These are phyloP conservation scores for Drosophila stalkeri DNA, from an alignment of 2,888 invertebrate species.

Conservation along the genomic window DNA sequence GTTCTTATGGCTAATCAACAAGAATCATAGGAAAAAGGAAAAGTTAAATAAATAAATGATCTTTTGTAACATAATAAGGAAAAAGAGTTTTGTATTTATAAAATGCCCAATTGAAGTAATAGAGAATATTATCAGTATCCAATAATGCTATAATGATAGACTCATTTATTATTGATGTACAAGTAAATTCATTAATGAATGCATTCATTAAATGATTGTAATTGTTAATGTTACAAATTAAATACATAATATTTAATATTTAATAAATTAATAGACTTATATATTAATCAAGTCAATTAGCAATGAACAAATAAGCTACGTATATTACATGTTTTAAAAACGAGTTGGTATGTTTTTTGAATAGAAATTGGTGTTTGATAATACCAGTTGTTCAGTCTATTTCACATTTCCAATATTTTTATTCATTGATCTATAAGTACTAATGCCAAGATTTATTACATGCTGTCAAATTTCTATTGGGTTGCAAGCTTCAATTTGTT, in stretches of 20 bases:
- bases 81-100: too few relatives aligned
- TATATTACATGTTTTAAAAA: background rate
- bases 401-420: background rate
- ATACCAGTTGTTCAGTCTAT: too few relatives aligned
- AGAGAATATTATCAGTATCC: too few relatives aligned
- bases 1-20: background rate
- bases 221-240: too few relatives aligned
- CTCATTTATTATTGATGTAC: too few relatives aligned
- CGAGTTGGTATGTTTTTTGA: background rate
- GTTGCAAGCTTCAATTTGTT: conserved; percentile 29
- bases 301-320: background rate
- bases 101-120: too few relatives aligned
- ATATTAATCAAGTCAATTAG: background rate
- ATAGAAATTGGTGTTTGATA: background rate
- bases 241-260: background rate
- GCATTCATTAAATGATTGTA: too few relatives aligned
- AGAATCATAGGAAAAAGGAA: background rate
- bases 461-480: conserved; percentile 38
- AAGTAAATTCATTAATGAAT: too few relatives aligned
- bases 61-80: too few relatives aligned
- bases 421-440: background rate
- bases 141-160: too few relatives aligned
- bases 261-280: background rate
- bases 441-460: background rate
- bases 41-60: too few relatives aligned